Conservation (phyloP, 2,888 invertebrate genomes). For the Drosophila monieri region DNA sequence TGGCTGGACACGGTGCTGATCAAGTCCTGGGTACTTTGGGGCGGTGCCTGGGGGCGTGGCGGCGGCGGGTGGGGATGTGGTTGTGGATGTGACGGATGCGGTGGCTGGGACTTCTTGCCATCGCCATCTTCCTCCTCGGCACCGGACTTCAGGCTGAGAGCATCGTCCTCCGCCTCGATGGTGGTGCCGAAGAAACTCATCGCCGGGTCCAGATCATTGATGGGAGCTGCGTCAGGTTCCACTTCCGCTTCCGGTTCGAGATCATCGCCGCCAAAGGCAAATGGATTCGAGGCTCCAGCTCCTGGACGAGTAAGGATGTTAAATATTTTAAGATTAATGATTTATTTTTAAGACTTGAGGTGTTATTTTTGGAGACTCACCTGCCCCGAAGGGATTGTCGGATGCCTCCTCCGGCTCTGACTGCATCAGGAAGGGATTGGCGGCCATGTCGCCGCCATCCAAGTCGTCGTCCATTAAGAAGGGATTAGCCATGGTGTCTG, state of each 20-base stretch:
- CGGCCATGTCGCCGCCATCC: slow-evolving; percentile 84
- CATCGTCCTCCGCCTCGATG: slow-evolving; percentile 83
- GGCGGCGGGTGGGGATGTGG: slow-evolving; percentile 85
- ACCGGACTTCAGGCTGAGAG: slow-evolving; percentile 78
- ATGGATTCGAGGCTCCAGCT: slow-evolving; percentile 87
- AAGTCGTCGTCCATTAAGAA: slow-evolving; percentile 91
- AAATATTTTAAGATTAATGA: not conserved
- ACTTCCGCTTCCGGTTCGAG: slow-evolving; percentile 72
- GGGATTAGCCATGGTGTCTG: slow-evolving; percentile 89
- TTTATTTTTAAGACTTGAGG: not conserved
- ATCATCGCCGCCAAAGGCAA: slow-evolving; percentile 86
- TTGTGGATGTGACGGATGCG: slow-evolving; percentile 84
- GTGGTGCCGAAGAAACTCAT: slow-evolving; percentile 84
- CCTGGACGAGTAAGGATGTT: not conserved
- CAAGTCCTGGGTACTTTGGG: slow-evolving; percentile 91
- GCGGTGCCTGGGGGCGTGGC: slow-evolving; percentile 85
- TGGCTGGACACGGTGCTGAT: slow-evolving; percentile 94
- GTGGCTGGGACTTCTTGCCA: slow-evolving; percentile 80
- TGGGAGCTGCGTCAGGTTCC: slow-evolving; percentile 47
- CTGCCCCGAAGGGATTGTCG: slow-evolving; percentile 88
- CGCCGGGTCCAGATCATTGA: slow-evolving; percentile 80
- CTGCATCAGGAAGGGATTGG: slow-evolving; percentile 89
- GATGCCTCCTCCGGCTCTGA: slow-evolving; percentile 72
- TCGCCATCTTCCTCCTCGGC: slow-evolving; percentile 78
- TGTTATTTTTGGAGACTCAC: not conserved